Percentiles rank a stretch among this genome's conserved stretches.
These are phyloP conservation scores for Leptopilina boulardi DNA, from an alignment of 1,140 invertebrate species.

Conservation along the genomic window DNA sequence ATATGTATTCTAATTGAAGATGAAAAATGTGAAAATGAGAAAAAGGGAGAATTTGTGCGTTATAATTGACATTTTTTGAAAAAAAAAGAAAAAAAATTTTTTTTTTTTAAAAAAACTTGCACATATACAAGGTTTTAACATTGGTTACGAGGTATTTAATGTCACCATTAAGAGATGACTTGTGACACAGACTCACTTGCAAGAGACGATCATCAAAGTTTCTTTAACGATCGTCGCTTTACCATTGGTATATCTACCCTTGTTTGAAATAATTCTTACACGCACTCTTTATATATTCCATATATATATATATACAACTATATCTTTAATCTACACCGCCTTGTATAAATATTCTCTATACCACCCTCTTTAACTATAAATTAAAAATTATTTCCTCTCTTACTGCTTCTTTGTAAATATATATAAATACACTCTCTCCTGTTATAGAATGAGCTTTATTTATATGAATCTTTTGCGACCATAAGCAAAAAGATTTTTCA, in stretches of 20 bases:
- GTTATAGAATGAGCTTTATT: neutral
- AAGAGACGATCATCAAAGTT: neutral
- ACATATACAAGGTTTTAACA: neutral
- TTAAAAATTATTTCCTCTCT: neutral
- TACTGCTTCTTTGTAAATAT: constrained; percentile 10
- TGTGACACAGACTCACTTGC: neutral
- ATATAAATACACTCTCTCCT: neutral
- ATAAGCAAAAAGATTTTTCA: neutral
- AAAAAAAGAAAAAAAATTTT: neutral
- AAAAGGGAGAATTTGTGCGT: neutral
- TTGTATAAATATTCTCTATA: constrained; percentile 11
- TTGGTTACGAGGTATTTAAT: constrained; percentile 17
- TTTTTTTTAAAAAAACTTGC: neutral
- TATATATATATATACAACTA: neutral
- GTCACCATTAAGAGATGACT: constrained; percentile 16
- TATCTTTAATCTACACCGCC: constrained; percentile 11
- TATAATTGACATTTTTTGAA: neutral
- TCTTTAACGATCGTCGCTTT: constrained; percentile 17
- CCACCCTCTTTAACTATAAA: constrained; percentile 1
- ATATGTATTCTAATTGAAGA: neutral
- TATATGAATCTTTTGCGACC: neutral
- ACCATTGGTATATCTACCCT: neutral
- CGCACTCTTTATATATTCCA: constrained; percentile 2
- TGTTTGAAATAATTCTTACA: constrained; percentile 16
- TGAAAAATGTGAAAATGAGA: neutral